Percentiles rank a stretch among this genome's conserved stretches.
Evolutionary conservation across 2,113 vertebrate species (phyloP).

Genomic region (Seriola aureovittata): DNA sequence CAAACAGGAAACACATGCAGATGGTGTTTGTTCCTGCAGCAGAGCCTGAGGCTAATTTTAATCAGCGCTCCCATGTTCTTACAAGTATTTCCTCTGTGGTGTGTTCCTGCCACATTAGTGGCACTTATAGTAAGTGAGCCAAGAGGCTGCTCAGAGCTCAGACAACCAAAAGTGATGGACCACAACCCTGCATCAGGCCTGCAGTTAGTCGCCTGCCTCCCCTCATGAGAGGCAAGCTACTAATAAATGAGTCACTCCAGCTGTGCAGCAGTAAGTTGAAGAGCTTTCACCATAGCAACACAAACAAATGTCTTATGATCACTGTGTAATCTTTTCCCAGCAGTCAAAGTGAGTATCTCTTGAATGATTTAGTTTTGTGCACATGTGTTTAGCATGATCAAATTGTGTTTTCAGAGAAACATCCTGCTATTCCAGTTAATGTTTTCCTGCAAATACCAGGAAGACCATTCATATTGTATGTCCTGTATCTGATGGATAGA

Average conservation of each 20-base stretch:
- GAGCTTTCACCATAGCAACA: slow-evolving; percentile 10
- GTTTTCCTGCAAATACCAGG: no score
- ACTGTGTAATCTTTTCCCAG: background rate
- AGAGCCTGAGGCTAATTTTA: slow-evolving; percentile 33
- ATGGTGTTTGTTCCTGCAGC: slow-evolving; percentile 33
- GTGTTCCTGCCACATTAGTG: slow-evolving; percentile 30
- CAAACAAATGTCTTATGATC: slow-evolving; percentile 1
- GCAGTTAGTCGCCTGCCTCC: slow-evolving; percentile 8
- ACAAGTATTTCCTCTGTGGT: slow-evolving; percentile 7
- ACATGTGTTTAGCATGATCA: background rate
- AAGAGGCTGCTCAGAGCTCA: slow-evolving; percentile 35
- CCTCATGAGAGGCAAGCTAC: slow-evolving; percentile 16
- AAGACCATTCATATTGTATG: no score
- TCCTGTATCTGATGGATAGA: no score
- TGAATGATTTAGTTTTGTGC: background rate
- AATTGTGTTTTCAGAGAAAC: background rate
- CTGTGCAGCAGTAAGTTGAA: slow-evolving; percentile 21
- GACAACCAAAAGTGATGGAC: slow-evolving; percentile 51
- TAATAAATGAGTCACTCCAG: slow-evolving; percentile 44
- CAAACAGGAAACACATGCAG: background rate
- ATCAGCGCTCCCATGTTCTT: slow-evolving; percentile 17
- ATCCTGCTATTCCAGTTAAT: background rate
- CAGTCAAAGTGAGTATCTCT: background rate
- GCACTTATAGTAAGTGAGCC: slow-evolving; percentile 48
- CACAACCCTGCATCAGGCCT: slow-evolving; percentile 34